Percentiles rank a stretch among this genome's conserved stretches.
Conservation (phyloP, 2,113 vertebrate species). For the Arizona elegans region DNA sequence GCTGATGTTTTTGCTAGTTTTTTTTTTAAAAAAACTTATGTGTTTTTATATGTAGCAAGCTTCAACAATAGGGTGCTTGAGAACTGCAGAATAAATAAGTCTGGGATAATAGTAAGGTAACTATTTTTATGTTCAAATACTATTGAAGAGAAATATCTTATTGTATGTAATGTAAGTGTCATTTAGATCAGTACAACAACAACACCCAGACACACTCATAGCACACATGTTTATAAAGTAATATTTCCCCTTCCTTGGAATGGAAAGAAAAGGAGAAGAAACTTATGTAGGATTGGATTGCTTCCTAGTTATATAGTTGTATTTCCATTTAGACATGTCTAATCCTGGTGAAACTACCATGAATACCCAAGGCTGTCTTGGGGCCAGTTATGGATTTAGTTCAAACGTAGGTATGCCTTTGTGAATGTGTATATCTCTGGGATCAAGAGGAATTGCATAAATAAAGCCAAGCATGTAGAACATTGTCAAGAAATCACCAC, state of each 20-base stretch:
- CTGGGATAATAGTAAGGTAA: conserved; percentile 45
- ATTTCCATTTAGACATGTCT: neutral
- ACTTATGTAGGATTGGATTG: neutral
- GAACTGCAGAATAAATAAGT: neutral
- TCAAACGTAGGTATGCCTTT: conserved; percentile 8
- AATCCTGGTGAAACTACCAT: neutral
- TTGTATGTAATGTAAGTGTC: neutral
- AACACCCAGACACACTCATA: neutral
- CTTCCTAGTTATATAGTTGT: neutral
- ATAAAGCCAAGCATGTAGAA: conserved; percentile 9
- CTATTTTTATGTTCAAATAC: conserved; percentile 24
- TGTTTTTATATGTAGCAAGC: conserved; percentile 42
- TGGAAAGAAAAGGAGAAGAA: neutral
- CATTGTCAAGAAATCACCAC: neutral
- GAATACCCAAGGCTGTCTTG: neutral
- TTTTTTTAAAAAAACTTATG: conserved; percentile 38
- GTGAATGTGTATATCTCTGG: neutral
- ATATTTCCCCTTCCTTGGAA: neutral
- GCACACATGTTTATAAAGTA: neutral
- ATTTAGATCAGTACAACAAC: neutral
- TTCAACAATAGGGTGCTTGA: neutral
- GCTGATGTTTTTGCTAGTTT: neutral
- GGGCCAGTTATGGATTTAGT: neutral
- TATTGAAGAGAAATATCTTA: conserved; percentile 23
- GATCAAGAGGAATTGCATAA: neutral